Evolutionary conservation across 2,888 invertebrate species (phyloP).

Genomic region (Hydropsyche betteni): DNA sequence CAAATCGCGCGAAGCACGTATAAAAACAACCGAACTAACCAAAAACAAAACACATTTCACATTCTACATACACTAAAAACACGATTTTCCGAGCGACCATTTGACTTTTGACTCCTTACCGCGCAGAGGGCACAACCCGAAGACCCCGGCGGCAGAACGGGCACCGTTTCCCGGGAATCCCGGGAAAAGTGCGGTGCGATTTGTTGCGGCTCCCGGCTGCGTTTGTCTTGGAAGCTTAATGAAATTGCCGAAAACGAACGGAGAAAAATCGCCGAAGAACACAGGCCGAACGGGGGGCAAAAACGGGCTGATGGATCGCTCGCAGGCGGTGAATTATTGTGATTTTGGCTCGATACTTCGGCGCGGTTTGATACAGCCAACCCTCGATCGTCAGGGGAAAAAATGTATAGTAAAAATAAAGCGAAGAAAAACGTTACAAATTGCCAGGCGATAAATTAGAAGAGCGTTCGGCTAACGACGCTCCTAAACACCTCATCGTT

Average conservation of each 20-base stretch:
- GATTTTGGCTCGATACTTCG: constrained; percentile 17
- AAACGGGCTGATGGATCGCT: constrained; percentile 21
- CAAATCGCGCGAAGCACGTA: neutral
- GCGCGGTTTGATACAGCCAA: neutral
- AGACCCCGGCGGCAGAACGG: too few relatives aligned
- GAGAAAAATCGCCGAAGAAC: too few relatives aligned
- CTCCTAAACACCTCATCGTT: constrained; percentile 43
- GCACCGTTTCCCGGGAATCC: too few relatives aligned
- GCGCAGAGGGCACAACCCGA: too few relatives aligned
- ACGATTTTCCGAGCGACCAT: too few relatives aligned
- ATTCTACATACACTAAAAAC: neutral
- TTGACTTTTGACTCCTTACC: too few relatives aligned
- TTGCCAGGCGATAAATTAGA: constrained; percentile 32
- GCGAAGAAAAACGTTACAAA: constrained; percentile 39
- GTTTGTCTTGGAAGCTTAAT: too few relatives aligned
- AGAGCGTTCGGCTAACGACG: constrained; percentile 38
- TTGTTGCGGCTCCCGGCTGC: too few relatives aligned
- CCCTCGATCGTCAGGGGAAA: constrained; percentile 2
- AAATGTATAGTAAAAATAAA: neutral
- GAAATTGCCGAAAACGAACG: too few relatives aligned
- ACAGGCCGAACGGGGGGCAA: too few relatives aligned
- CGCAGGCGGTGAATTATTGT: constrained; percentile 28
- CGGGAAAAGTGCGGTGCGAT: too few relatives aligned
- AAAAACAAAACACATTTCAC: neutral
- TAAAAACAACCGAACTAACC: neutral